Evolutionary conservation across 2,113 vertebrate genomes (phyloP), one percentile per base, ranked within the genome.

Genomic region (Bothrops jararaca): DNA sequence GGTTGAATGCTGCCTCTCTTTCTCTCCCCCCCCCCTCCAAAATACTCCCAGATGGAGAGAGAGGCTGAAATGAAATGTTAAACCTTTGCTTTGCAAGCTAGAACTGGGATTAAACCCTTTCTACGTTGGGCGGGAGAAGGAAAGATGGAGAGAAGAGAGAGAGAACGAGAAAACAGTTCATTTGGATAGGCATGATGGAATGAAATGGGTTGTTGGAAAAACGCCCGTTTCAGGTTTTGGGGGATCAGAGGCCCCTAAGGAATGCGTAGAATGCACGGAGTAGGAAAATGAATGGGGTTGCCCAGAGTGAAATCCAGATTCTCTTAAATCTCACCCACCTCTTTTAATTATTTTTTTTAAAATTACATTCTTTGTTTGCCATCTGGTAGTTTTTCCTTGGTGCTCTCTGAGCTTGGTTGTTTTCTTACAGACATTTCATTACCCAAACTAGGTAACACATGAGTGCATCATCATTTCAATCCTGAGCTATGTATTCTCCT

Each of bases 31-130:
- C 94, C 94, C 94, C 95, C 94, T 96, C 96, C 96, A 88, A 88
- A 23, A 94, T 92, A 87, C 95, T 97, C 96, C 97, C 97, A 97
- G 96, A 97, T 97, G 96, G 95, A 97, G 95, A 96, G 96, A 96
- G 13, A 39, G 34, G 96, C 95, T 93, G 95, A 96, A 74, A 95
- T 97, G 97, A 97, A 97, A 98, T 97, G 88, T 97, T 97, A 96
- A 97, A 97, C 96, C 96, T 95, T 97, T 96, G 95, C 96, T 96
- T 94, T 96, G 92, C 93, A 92, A 96, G 95, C 95, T 96, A 91
- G 89, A 96, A 94, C 92, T 96, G 94, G 94, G 95, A 94, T 97
- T 97, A 96, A 95, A 95, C 96, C 95, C 96, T 96, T 50, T 96
- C 96, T 91, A 15, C 12, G 15, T 11, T 0, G 22, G 39, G 57